Conservation (phyloP, 2,888 invertebrate species). For the Heliconius hortense region DNA sequence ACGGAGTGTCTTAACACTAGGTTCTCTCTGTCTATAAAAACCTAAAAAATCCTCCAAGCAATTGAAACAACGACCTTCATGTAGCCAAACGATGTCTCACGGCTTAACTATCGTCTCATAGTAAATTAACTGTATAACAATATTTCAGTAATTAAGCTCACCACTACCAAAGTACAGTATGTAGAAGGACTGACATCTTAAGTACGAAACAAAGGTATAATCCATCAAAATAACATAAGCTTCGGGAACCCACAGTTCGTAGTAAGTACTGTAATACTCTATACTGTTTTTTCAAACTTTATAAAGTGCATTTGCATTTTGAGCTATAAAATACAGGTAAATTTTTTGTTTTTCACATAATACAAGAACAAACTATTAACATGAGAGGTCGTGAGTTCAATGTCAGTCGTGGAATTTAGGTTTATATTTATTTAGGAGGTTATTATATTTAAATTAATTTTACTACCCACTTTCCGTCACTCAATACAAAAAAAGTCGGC, state of each 20-base stretch:
- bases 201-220: conserved; percentile 16
- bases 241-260: neutral
- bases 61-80: too few relatives aligned
- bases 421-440: too few relatives aligned
- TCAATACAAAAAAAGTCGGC: too few relatives aligned
- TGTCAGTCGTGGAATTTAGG: too few relatives aligned
- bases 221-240: conserved; percentile 22
- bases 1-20: too few relatives aligned
- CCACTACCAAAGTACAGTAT: neutral
- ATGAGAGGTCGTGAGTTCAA: too few relatives aligned
- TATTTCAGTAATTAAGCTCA: neutral
- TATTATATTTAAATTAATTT: neutral
- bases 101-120: too few relatives aligned
- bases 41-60: too few relatives aligned
- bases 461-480: neutral
- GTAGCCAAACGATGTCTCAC: too few relatives aligned
- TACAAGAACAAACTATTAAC: neutral
- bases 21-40: too few relatives aligned
- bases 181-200: conserved; percentile 14
- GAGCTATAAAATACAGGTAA: neutral
- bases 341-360: neutral
- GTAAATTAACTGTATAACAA: too few relatives aligned
- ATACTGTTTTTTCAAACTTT: conserved; percentile 1
- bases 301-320: neutral
- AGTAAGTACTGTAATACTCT: neutral